Conservation (phyloP, 2,797 vertebrate genomes). For the Pelochelys cantorii region DNA sequence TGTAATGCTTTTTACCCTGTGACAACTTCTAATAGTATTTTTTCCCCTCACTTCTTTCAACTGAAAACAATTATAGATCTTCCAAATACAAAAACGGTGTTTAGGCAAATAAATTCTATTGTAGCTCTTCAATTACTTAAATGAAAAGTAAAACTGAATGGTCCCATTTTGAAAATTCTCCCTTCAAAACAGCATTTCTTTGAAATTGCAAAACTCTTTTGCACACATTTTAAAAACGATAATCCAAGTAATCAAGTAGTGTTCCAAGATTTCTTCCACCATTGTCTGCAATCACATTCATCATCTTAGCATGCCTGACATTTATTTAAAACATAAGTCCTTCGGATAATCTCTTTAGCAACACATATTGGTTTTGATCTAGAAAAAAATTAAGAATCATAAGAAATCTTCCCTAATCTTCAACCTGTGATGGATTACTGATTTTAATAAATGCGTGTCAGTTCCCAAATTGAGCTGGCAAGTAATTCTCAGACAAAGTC, state of each 20-base stretch:
- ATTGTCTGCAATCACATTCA: slow-evolving; percentile 66
- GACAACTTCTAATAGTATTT: neutral
- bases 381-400: slow-evolving; percentile 65
- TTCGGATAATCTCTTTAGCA: slow-evolving; percentile 78
- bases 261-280: slow-evolving; percentile 54
- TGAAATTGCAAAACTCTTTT: slow-evolving; percentile 51
- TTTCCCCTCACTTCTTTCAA: neutral
- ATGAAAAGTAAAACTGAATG: neutral
- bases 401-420: slow-evolving; percentile 76
- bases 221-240: slow-evolving; percentile 63
- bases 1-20: neutral
- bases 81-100: neutral
- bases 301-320: slow-evolving; percentile 64
- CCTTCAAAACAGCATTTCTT: slow-evolving; percentile 48
- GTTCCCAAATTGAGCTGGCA: slow-evolving; percentile 40
- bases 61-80: neutral
- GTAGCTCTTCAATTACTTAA: slow-evolving; percentile 4
- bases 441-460: slow-evolving; percentile 74
- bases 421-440: slow-evolving; percentile 69
- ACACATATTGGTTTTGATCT: slow-evolving; percentile 67
- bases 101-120: slow-evolving; percentile 15
- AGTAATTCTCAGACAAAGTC: slow-evolving; percentile 61
- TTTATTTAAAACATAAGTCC: slow-evolving; percentile 77
- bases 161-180: slow-evolving; percentile 34
- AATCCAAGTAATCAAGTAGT: slow-evolving; percentile 60